Evolutionary conservation across 2,797 vertebrate genomes (phyloP).

Genomic region (Lepilemur ruficaudatus): DNA sequence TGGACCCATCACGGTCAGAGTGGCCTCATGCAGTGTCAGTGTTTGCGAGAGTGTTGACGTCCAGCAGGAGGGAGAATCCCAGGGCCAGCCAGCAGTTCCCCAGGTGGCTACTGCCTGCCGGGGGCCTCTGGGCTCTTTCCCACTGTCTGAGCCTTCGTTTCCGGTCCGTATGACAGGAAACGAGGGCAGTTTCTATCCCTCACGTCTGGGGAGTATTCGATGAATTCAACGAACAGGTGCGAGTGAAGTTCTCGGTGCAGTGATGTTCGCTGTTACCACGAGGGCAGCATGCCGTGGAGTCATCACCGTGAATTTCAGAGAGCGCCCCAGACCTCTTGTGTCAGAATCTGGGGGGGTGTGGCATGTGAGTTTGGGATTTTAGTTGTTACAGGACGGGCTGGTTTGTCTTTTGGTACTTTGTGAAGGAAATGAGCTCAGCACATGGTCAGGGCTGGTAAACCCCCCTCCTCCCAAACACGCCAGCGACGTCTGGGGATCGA

Average conservation of each 20-base stretch:
- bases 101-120: not conserved
- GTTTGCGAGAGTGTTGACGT: not conserved
- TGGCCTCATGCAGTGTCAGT: not conserved
- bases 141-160: not conserved
- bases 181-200: too few species aligned
- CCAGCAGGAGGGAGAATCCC: too few species aligned
- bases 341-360: not conserved
- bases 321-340: not conserved
- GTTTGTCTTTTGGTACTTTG: not conserved
- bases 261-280: fast-evolving
- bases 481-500: not conserved
- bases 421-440: not conserved
- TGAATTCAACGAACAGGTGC: not conserved
- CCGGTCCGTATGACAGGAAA: too few species aligned
- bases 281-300: not conserved
- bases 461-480: not conserved
- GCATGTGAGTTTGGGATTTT: not conserved
- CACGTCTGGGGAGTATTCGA: not conserved
- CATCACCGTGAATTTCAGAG: not conserved
- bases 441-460: too few species aligned
- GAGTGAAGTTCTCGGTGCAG: not conserved
- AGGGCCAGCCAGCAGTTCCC: not conserved
- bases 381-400: not conserved
- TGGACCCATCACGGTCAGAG: not conserved
- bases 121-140: too few species aligned